Evolutionary conservation across 2,888 invertebrate species (phyloP).

Genomic region (Yponomeuta cagnagella): DNA sequence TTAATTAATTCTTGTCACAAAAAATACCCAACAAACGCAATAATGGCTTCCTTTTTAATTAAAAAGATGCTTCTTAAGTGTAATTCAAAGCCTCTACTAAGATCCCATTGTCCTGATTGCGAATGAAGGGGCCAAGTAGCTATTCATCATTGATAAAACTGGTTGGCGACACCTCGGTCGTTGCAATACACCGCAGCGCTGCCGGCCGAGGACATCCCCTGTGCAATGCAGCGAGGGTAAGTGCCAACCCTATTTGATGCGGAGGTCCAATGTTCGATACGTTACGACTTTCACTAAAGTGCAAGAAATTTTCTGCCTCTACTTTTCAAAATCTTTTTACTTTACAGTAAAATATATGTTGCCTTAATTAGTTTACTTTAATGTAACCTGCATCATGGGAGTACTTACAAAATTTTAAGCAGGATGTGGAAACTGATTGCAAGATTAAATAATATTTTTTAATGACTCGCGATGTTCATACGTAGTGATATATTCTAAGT

Average conservation of each 20-base stretch:
- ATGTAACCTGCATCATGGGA: too few relatives aligned
- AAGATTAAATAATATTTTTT: too few relatives aligned
- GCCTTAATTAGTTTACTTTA: too few relatives aligned
- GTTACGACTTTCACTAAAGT: constrained; percentile 15
- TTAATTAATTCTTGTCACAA: constrained; percentile 3
- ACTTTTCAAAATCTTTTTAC: too few relatives aligned
- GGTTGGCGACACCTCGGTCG: constrained; percentile 51
- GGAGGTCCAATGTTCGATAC: constrained; percentile 15
- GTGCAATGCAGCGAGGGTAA: constrained; percentile 13
- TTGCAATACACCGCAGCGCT: constrained; percentile 26
- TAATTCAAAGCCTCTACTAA: constrained; percentile 6
- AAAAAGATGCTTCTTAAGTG: constrained; percentile 18
- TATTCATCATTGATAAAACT: constrained; percentile 62
- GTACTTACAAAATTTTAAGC: too few relatives aligned
- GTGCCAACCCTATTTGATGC: constrained; percentile 13
- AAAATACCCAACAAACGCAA: constrained; percentile 16
- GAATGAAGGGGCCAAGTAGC: constrained; percentile 19
- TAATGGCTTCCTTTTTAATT: constrained; percentile 15
- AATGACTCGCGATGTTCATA: too few relatives aligned
- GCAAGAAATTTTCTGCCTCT: too few relatives aligned
- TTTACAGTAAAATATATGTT: too few relatives aligned
- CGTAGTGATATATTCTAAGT: too few relatives aligned
- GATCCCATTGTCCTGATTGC: constrained; percentile 15
- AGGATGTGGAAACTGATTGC: too few relatives aligned
- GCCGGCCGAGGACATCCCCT: constrained; percentile 11